Percentiles rank a stretch among this genome's conserved stretches.
Evolutionary conservation across 2,888 invertebrate genomes (phyloP).

Genomic region (Drosophila suboccidentalis): DNA sequence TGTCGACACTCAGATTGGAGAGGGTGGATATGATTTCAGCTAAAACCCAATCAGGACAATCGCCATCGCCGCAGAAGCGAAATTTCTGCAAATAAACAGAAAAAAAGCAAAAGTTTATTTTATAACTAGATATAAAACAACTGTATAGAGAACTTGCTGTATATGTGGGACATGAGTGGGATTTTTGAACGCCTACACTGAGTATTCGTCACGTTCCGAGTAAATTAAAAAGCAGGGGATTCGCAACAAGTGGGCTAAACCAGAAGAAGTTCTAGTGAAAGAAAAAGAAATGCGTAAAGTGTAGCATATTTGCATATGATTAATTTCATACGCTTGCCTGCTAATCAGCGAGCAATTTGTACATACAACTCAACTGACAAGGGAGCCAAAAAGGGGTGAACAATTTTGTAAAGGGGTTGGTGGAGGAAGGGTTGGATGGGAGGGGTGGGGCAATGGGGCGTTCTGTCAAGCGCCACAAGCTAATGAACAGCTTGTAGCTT

Average conservation of each 20-base stretch:
- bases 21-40: slow-evolving; percentile 91
- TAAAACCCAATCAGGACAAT: slow-evolving; percentile 95
- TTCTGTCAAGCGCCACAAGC: slow-evolving; percentile 42
- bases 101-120: background rate
- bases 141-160: background rate
- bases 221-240: slow-evolving; percentile 51
- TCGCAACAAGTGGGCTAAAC: slow-evolving; percentile 42
- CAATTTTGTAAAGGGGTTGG: slow-evolving; percentile 4
- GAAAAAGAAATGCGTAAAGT: slow-evolving; percentile 29
- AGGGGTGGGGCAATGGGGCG: slow-evolving; percentile 13
- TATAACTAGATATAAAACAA: background rate
- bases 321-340: slow-evolving; percentile 81
- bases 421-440: background rate
- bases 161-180: background rate
- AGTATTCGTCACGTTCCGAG: slow-evolving; percentile 26
- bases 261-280: slow-evolving; percentile 44
- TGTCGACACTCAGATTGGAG: slow-evolving; percentile 90
- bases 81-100: slow-evolving; percentile 87
- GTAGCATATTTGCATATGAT: slow-evolving; percentile 78
- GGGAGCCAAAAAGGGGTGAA: slow-evolving; percentile 50
- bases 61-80: slow-evolving; percentile 93
- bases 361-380: slow-evolving; percentile 50
- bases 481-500: slow-evolving; percentile 57
- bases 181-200: slow-evolving; percentile 30
- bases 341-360: slow-evolving; percentile 79